These are phyloP conservation scores for Stenurella melanura DNA, from an alignment of 2,888 invertebrate genomes.

Conservation along the genomic window DNA sequence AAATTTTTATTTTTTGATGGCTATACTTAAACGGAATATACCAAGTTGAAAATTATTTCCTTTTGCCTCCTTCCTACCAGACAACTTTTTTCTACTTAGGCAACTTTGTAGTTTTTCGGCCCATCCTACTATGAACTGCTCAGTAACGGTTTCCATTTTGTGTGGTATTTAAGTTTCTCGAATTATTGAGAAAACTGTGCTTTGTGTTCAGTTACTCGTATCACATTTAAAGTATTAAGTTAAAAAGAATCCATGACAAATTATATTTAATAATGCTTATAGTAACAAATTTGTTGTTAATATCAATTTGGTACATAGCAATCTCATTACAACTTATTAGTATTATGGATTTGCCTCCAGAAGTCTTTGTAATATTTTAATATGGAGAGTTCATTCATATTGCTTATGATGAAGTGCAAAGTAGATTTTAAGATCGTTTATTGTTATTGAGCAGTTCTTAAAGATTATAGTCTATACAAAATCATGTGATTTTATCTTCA, in stretches of 20 bases:
- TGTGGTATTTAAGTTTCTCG: not conserved
- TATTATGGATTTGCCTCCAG: not conserved
- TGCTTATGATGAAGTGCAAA: not conserved
- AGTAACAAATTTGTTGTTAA: not conserved
- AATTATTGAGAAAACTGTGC: not conserved
- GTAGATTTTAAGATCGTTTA: slow-evolving; percentile 1
- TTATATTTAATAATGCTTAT: not conserved
- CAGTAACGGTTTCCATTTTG: not conserved
- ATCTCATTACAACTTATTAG: not conserved
- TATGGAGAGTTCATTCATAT: not conserved
- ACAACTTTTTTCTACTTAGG: no score
- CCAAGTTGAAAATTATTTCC: no score
- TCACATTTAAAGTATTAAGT: not conserved
- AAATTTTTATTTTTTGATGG: no score
- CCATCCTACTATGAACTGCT: not conserved
- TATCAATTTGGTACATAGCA: no score
- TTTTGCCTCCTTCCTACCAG: no score
- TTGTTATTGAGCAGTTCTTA: slow-evolving; percentile 38
- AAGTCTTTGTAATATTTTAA: not conserved
- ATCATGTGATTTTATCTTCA: slow-evolving; percentile 56
- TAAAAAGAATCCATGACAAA: not conserved
- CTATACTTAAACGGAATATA: no score
- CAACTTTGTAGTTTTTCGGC: no score
- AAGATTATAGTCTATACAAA: slow-evolving; percentile 8
- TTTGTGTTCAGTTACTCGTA: not conserved